Evolutionary conservation across 2,797 vertebrate genomes (phyloP).

Genomic region (Adrianichthys oophorus): DNA sequence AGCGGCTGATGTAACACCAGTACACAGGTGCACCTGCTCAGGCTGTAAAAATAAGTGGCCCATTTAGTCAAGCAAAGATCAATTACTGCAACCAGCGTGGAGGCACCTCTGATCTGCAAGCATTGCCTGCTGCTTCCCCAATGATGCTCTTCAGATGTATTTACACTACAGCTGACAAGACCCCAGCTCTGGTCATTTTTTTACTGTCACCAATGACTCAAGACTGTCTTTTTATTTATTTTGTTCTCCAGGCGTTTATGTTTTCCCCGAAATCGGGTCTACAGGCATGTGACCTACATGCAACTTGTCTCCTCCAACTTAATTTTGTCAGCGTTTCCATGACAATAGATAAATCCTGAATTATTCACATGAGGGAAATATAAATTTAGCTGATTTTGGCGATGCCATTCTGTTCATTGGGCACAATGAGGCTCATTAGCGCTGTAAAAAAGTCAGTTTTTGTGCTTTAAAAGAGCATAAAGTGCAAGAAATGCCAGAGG

Average conservation of each 20-base stretch:
- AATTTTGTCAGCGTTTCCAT: constrained; percentile 52
- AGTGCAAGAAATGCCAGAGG: background rate
- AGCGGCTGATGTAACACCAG: constrained; percentile 55
- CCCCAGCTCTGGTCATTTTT: background rate
- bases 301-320: constrained; percentile 28
- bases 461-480: background rate
- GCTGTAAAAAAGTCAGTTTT: constrained; percentile 1
- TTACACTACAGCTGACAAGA: constrained; percentile 11
- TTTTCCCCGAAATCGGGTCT: constrained; percentile 17
- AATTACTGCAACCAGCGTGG: constrained; percentile 48
- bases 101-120: constrained; percentile 20
- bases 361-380: constrained; percentile 41
- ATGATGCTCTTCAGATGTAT: constrained; percentile 17
- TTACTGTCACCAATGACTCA: background rate
- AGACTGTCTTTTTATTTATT: constrained; percentile 4
- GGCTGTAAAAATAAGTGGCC: constrained; percentile 72
- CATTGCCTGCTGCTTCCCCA: constrained; percentile 22
- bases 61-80: constrained; percentile 71
- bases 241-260: background rate
- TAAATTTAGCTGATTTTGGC: constrained; percentile 10
- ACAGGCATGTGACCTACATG: constrained; percentile 50
- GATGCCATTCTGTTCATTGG: constrained; percentile 13
- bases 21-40: constrained; percentile 65
- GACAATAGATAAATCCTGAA: constrained; percentile 43
- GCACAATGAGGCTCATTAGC: constrained; percentile 26